A percentile compares a stretch with the other conserved stretches of the same genome.
phyloP scores from a whole-genome alignment of 2,113 vertebrate genomes.

The Motacilla alba region DNA sequence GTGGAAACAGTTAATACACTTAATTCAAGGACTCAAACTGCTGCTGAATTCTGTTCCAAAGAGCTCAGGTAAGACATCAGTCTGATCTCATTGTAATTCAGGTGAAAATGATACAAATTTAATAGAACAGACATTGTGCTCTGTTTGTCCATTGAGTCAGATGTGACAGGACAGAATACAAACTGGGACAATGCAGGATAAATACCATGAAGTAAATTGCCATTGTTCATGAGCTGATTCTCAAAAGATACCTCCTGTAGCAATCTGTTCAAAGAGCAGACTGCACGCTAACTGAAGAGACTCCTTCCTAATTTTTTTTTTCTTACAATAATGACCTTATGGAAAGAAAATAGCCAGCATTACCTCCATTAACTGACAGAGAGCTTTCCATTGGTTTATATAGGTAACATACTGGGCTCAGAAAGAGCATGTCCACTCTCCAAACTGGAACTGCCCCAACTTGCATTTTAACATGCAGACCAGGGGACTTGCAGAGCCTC shows the following conservation, averaged over 20 bases:
- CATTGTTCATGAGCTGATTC: neutral
- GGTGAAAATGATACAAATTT: neutral
- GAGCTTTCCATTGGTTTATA: neutral
- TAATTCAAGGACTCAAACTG: neutral
- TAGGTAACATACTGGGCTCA: rapidly evolving
- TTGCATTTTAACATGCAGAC: neutral
- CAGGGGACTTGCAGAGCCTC: neutral
- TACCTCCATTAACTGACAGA: neutral
- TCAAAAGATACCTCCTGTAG: neutral
- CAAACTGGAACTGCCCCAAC: neutral
- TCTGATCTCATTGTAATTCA: neutral
- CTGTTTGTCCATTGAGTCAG: neutral
- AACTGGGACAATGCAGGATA: neutral
- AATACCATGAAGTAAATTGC: neutral
- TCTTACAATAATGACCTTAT: neutral
- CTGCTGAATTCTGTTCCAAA: neutral
- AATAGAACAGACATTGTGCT: neutral
- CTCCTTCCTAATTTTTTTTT: neutral
- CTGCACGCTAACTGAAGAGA: neutral
- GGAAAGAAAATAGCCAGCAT: neutral
- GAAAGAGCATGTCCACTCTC: neutral
- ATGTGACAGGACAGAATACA: neutral
- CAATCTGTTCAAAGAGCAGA: neutral
- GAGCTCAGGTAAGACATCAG: neutral
- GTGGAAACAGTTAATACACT: neutral